phyloP scores from a whole-genome alignment of 2,888 invertebrate species.

The Drosophila tanythrix region DNA sequence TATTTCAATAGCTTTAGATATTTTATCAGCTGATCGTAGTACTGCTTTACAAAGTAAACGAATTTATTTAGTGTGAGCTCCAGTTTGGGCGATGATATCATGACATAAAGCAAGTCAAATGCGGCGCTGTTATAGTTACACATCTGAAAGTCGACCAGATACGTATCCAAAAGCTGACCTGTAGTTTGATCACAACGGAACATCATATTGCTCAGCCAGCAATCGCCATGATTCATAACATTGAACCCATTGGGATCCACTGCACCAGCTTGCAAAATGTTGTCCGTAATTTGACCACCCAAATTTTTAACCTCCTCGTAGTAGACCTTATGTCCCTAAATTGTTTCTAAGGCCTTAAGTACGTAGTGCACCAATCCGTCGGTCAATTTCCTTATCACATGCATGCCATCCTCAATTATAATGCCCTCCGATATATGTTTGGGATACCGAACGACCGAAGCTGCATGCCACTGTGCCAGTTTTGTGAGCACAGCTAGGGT shows the following conservation, averaged over 20 bases:
- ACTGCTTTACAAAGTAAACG: slow-evolving; percentile 77
- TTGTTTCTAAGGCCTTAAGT: slow-evolving; percentile 44
- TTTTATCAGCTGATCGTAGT: slow-evolving; percentile 71
- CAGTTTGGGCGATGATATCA: slow-evolving; percentile 72
- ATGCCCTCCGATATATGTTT: slow-evolving; percentile 12
- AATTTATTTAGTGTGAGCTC: slow-evolving; percentile 75
- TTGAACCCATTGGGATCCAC: slow-evolving; percentile 65
- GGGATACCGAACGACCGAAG: slow-evolving; percentile 74
- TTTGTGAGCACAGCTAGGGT: slow-evolving; percentile 72
- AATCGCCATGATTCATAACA: slow-evolving; percentile 81
- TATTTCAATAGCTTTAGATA: slow-evolving; percentile 74
- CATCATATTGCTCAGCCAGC: slow-evolving; percentile 82
- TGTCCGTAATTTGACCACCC: slow-evolving; percentile 30
- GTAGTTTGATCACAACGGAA: slow-evolving; percentile 67
- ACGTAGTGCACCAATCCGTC: slow-evolving; percentile 24
- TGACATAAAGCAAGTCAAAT: slow-evolving; percentile 74
- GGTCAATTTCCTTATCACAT: slow-evolving; percentile 27
- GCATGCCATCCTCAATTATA: slow-evolving; percentile 34
- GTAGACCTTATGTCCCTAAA: slow-evolving; percentile 60
- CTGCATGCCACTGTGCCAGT: slow-evolving; percentile 81
- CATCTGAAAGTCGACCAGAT: slow-evolving; percentile 74
- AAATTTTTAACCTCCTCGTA: slow-evolving; percentile 53
- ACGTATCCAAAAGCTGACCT: slow-evolving; percentile 62
- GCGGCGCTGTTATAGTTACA: slow-evolving; percentile 67
- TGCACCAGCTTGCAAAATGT: slow-evolving; percentile 7